phyloP scores from a whole-genome alignment of 2,113 vertebrate species.

The Forbesichthys agassizii region DNA sequence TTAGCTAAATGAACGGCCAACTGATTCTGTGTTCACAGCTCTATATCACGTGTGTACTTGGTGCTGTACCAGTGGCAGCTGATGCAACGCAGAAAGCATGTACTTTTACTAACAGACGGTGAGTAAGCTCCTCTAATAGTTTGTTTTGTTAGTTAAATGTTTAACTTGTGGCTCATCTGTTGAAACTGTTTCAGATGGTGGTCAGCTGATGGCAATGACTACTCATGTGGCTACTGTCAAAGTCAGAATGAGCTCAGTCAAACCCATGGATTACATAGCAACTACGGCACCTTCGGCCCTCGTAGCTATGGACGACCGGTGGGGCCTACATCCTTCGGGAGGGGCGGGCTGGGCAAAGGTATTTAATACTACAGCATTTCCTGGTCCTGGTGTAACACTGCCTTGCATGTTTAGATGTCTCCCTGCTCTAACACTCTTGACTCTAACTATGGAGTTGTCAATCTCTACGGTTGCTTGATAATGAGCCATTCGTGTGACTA shows the following conservation, averaged over 20 bases:
- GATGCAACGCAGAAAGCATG: conserved; percentile 58
- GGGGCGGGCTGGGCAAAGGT: conserved; percentile 13
- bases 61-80: conserved; percentile 45
- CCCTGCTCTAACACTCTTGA: background rate
- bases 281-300: conserved; percentile 27
- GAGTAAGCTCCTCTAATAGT: conserved; percentile 4
- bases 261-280: background rate
- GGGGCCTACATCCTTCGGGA: conserved; percentile 6
- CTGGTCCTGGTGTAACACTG: no score
- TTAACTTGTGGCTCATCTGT: background rate
- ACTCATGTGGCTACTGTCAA: conserved; percentile 59
- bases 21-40: conserved; percentile 33
- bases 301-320: conserved; percentile 36
- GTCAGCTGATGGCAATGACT: conserved; percentile 67
- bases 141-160: background rate
- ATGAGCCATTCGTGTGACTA: no score
- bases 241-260: conserved; percentile 19
- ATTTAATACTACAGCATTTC: no score
- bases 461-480: background rate
- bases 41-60: conserved; percentile 69
- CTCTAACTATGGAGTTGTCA: background rate
- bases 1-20: no score
- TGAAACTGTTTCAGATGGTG: conserved; percentile 50
- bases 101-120: conserved; percentile 54
- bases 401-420: no score